These are phyloP conservation scores for Nemurella pictetii DNA, from an alignment of 2,888 invertebrate species.

Conservation along the genomic window DNA sequence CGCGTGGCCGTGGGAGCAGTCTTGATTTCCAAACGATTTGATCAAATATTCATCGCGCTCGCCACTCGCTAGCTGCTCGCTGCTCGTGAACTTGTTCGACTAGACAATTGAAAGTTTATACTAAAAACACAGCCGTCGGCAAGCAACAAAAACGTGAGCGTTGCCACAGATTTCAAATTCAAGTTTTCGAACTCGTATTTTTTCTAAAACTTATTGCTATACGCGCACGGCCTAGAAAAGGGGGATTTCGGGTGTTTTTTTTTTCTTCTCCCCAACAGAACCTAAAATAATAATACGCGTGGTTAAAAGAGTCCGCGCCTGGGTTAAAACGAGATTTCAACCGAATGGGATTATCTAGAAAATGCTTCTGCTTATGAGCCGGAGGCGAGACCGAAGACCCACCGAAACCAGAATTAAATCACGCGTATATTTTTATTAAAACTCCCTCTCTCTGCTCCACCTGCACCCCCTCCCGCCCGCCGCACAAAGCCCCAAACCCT, in stretches of 20 bases:
- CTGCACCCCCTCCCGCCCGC: neutral
- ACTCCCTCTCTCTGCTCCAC: neutral
- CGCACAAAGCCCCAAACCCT: neutral
- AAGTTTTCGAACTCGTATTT: neutral
- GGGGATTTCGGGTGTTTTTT: neutral
- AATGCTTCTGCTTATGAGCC: neutral
- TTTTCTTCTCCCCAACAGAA: too few species aligned
- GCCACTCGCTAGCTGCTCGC: neutral
- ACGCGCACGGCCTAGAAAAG: neutral
- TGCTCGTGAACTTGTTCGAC: neutral
- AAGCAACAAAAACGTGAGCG: neutral
- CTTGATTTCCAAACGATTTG: neutral
- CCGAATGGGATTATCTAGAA: neutral
- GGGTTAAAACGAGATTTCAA: neutral
- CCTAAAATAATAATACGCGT: constrained; percentile 3
- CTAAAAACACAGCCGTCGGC: neutral
- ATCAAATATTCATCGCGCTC: neutral
- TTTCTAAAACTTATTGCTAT: neutral
- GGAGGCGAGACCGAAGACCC: constrained; percentile 11
- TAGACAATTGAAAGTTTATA: neutral
- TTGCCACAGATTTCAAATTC: neutral
- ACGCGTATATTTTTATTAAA: neutral
- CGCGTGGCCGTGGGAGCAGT: neutral
- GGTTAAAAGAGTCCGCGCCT: neutral
- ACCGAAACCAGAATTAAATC: constrained; percentile 5